These are phyloP conservation scores for Uloborus plumipes DNA, from an alignment of 2,888 invertebrate genomes.

Conservation along the genomic window DNA sequence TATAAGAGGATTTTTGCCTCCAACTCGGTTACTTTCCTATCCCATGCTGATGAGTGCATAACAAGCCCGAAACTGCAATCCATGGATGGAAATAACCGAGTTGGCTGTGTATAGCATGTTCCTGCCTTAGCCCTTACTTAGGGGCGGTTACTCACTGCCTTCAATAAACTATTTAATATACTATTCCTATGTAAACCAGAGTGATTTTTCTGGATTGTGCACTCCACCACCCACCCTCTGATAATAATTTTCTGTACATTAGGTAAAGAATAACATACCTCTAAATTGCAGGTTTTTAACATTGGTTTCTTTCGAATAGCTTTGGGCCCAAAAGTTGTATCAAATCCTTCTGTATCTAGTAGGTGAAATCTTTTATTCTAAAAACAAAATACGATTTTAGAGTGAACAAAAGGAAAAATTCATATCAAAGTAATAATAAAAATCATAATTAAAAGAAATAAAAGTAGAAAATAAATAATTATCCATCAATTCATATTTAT, in stretches of 20 bases:
- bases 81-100: too few species aligned
- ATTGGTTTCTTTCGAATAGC: conserved; percentile 92
- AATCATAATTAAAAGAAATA: background rate
- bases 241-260: background rate
- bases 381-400: conserved; percentile 57
- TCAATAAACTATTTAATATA: background rate
- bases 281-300: conserved; percentile 78
- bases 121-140: too few species aligned
- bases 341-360: conserved; percentile 94
- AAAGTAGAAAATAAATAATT: background rate
- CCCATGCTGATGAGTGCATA: too few species aligned
- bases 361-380: conserved; percentile 91
- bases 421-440: background rate
- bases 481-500: background rate
- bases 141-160: background rate
- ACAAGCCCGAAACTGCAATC: too few species aligned
- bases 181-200: too few species aligned
- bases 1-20: too few species aligned
- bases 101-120: too few species aligned
- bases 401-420: background rate
- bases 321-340: conserved; percentile 95
- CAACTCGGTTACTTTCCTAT: too few species aligned
- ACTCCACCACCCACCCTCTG: too few species aligned
- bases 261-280: conserved; percentile 73
- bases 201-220: too few species aligned